phyloP scores from a whole-genome alignment of 2,797 vertebrate species.

The Caiman crocodilus region DNA sequence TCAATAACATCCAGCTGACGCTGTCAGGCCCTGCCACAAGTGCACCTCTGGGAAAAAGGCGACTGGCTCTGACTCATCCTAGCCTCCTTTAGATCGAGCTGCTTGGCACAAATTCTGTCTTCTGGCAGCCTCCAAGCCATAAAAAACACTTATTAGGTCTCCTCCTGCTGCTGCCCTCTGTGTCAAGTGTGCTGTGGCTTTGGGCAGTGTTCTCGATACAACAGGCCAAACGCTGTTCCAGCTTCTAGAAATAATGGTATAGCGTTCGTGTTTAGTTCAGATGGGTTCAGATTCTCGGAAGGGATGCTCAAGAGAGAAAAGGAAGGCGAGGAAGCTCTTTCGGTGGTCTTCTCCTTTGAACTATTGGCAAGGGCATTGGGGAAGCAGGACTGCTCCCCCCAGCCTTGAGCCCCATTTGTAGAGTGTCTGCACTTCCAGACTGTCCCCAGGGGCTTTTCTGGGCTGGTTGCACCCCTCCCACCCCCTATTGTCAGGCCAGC shows the following conservation, averaged over 20 bases:
- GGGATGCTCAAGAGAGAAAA: neutral
- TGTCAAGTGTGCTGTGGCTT: neutral
- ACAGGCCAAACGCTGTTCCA: neutral
- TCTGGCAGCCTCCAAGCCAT: neutral
- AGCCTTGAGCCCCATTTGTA: neutral
- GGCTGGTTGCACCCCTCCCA: neutral
- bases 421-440: neutral
- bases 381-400: too few relatives aligned
- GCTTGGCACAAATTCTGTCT: neutral
- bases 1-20: constrained; percentile 71
- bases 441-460: neutral
- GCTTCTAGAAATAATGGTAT: neutral
- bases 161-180: neutral
- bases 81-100: constrained; percentile 39
- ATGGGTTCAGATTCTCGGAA: neutral
- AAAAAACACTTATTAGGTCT: accelerated
- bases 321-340: accelerated
- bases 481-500: too few relatives aligned
- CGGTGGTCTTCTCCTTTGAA: neutral
- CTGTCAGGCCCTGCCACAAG: constrained; percentile 66
- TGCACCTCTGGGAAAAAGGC: constrained; percentile 69
- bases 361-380: neutral
- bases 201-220: neutral
- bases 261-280: too few relatives aligned
- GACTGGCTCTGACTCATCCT: constrained; percentile 66